Percentiles rank a stretch among this genome's conserved stretches.
These are phyloP conservation scores for Haemorhous mexicanus DNA, from an alignment of 2,113 vertebrate genomes.

Conservation along the genomic window DNA sequence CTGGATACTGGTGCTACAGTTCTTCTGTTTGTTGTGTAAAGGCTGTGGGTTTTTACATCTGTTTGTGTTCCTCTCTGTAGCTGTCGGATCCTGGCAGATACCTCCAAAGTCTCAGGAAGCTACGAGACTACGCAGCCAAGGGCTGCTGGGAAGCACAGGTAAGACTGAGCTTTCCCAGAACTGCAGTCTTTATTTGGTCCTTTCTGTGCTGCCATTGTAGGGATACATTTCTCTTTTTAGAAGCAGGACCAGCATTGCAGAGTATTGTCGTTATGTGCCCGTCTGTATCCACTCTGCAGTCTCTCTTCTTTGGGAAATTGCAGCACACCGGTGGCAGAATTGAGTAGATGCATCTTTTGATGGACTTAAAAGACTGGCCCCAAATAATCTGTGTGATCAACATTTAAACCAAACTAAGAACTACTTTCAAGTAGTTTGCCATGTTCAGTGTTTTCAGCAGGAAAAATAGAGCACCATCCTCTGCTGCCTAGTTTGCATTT, in stretches of 20 bases:
- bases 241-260: not conserved
- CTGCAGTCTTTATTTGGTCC: not conserved
- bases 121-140: constrained; percentile 90
- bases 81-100: constrained; percentile 88
- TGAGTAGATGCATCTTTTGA: not conserved
- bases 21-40: not conserved
- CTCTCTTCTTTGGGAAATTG: not conserved
- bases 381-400: not conserved
- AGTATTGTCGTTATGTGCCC: not conserved
- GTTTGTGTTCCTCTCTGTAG: constrained; percentile 57
- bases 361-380: not conserved
- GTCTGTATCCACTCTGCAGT: not conserved
- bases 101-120: constrained; percentile 89
- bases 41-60: not conserved
- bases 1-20: not conserved
- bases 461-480: not conserved
- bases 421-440: not conserved
- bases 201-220: not conserved
- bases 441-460: not conserved
- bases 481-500: not conserved
- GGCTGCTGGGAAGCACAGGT: constrained; percentile 99
- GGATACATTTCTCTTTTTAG: not conserved
- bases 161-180: not conserved
- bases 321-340: not conserved
- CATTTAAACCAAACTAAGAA: not conserved